Evolutionary conservation across 1,140 invertebrate genomes (phyloP).

Genomic region (Neodiprion virginianus): DNA sequence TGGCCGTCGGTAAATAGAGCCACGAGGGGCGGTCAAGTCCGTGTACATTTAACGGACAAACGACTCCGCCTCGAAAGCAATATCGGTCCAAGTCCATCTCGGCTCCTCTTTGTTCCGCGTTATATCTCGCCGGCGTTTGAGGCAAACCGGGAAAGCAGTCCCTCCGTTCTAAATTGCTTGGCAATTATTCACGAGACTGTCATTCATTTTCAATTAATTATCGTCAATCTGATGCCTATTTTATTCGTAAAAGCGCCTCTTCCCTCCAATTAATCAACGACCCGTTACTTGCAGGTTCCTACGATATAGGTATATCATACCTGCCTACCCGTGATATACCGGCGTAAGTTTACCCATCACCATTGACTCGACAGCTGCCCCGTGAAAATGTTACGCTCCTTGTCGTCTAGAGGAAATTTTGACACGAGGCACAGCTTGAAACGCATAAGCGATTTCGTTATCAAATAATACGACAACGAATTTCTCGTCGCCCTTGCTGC

Average conservation of each 20-base stretch:
- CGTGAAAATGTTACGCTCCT: background rate
- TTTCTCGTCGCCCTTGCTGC: no score
- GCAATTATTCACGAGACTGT: conserved; percentile 1
- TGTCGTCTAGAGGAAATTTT: background rate
- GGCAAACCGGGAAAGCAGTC: background rate
- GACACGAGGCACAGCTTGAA: background rate
- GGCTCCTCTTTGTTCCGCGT: background rate
- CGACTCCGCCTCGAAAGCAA: background rate
- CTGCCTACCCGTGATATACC: no score
- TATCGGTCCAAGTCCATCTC: background rate
- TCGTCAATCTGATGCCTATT: background rate
- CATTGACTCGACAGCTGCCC: background rate
- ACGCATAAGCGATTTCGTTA: background rate
- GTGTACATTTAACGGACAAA: background rate
- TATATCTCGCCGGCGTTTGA: background rate
- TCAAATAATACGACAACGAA: background rate
- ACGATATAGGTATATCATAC: background rate
- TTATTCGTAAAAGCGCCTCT: background rate
- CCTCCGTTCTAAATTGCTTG: background rate
- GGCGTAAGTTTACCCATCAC: background rate
- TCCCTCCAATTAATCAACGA: background rate
- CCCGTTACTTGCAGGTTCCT: background rate
- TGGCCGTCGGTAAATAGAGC: background rate
- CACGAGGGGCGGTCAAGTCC: background rate
- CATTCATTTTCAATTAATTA: background rate